Evolutionary conservation across 2,797 vertebrate genomes (phyloP).

Genomic region (Microtus californicus): DNA sequence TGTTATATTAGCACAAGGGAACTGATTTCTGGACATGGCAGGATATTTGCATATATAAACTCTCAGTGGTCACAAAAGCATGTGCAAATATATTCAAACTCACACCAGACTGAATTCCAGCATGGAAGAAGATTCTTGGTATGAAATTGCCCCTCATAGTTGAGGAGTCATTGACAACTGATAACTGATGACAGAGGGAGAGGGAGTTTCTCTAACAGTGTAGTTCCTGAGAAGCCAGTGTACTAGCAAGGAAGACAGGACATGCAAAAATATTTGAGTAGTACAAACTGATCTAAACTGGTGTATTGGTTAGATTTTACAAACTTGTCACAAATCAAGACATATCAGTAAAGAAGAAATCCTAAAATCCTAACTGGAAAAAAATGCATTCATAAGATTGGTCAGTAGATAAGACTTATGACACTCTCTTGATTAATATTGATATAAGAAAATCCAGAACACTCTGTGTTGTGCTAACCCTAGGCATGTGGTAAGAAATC

Average conservation of each 20-base stretch:
- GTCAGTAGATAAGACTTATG: not conserved
- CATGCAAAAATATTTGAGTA: not conserved
- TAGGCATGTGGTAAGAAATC: not conserved
- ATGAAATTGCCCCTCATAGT: not conserved
- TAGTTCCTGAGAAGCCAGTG: not conserved
- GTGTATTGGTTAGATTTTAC: not conserved
- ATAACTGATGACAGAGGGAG: not conserved
- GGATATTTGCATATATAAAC: not conserved
- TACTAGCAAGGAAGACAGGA: not conserved
- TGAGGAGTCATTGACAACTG: not conserved
- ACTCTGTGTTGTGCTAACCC: not conserved
- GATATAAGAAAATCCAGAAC: not conserved
- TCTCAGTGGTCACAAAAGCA: not conserved
- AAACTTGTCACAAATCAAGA: not conserved
- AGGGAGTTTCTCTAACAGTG: not conserved
- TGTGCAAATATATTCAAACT: too few species aligned
- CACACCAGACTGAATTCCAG: not conserved
- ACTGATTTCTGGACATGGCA: not conserved
- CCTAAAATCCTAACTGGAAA: not conserved
- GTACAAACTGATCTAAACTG: not conserved
- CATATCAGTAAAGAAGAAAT: not conserved
- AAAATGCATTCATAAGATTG: not conserved
- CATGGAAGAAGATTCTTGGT: not conserved
- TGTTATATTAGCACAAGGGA: not conserved
- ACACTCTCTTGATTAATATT: not conserved